Conservation (phyloP, 2,797 vertebrate genomes). For the Micromesistius poutassou region DNA sequence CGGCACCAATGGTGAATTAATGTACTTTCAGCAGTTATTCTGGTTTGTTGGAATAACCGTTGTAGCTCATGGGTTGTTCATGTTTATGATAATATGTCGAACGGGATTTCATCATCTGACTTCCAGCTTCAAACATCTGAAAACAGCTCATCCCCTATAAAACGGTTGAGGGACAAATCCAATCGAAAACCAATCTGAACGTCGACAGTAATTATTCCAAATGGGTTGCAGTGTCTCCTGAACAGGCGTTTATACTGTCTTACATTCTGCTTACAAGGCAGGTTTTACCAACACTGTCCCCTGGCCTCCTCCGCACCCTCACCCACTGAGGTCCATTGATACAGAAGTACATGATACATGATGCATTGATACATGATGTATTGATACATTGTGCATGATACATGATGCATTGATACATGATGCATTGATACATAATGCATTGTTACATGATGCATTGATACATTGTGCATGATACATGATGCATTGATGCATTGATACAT, state of each 20-base stretch:
- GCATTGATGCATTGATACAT: no score
- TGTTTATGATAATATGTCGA: no score
- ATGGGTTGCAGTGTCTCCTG: neutral
- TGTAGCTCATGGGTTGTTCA: no score
- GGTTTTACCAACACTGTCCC: neutral
- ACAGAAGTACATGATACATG: conserved; percentile 1
- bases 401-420: no score
- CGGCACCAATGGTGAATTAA: neutral
- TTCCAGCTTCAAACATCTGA: neutral
- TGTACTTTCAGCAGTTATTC: no score
- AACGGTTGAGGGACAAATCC: neutral
- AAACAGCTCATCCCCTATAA: neutral
- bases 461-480: no score
- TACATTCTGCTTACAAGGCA: conserved; percentile 34
- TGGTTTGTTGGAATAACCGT: neutral
- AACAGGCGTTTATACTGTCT: neutral
- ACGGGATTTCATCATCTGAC: neutral
- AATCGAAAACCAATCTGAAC: neutral
- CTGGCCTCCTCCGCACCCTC: conserved; percentile 12
- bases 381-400: no score
- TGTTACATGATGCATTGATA: no score
- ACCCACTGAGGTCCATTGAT: conserved; percentile 26
- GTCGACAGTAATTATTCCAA: neutral
- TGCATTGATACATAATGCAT: no score
- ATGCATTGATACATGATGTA: neutral